phyloP scores from a whole-genome alignment of 2,888 invertebrate genomes.

The Rhamphomyia laevipes region DNA sequence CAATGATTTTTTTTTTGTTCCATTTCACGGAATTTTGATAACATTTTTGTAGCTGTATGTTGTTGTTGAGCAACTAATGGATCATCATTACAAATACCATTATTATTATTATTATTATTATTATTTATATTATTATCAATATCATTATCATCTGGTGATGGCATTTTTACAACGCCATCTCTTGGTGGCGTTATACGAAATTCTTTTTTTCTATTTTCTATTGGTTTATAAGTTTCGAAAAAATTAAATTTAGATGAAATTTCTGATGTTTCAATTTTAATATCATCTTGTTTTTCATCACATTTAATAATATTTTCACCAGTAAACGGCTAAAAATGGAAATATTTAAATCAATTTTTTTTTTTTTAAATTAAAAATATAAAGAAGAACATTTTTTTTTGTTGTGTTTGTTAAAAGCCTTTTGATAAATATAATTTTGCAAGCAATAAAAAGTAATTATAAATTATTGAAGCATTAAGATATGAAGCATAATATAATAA shows the following conservation, averaged over 20 bases:
- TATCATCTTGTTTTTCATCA: slow-evolving; percentile 61
- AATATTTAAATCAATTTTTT: too few species aligned
- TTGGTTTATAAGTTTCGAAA: slow-evolving; percentile 74
- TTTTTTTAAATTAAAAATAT: too few species aligned
- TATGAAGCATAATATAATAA: too few species aligned
- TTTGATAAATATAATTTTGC: too few species aligned
- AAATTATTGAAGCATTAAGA: too few species aligned
- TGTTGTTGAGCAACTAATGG: slow-evolving; percentile 39
- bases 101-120: slow-evolving; percentile 46
- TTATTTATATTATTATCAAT: slow-evolving; percentile 45
- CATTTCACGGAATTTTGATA: slow-evolving; percentile 79
- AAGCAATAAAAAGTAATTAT: too few species aligned
- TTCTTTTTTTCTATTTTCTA: slow-evolving; percentile 48
- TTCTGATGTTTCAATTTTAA: slow-evolving; percentile 69
- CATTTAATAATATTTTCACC: slow-evolving; percentile 60
- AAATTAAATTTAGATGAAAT: slow-evolving; percentile 80
- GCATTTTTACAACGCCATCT: slow-evolving; percentile 54
- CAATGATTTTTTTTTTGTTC: slow-evolving; percentile 55
- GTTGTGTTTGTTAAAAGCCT: too few species aligned
- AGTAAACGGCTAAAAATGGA: slow-evolving; percentile 4
- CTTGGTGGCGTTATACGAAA: slow-evolving; percentile 84
- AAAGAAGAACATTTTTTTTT: too few species aligned
- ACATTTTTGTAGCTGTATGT: slow-evolving; percentile 76
- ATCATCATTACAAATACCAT: slow-evolving; percentile 60
- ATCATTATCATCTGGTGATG: slow-evolving; percentile 53